A percentile compares a stretch with the other conserved stretches of the same genome.
These are phyloP conservation scores for Anastrepha ludens DNA, from an alignment of 1,140 invertebrate genomes.

Conservation along the genomic window DNA sequence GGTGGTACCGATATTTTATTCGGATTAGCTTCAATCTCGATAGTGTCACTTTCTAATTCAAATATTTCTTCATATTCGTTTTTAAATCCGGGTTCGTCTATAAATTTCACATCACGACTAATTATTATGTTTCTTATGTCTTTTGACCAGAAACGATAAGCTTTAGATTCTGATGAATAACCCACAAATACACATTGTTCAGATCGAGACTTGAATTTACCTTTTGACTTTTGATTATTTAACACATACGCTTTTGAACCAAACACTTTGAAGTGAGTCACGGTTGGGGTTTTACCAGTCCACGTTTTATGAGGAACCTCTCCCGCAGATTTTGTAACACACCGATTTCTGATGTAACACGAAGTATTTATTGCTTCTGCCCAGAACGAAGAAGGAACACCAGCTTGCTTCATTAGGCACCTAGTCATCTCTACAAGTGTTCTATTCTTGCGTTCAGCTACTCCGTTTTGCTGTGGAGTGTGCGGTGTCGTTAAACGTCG, in stretches of 20 bases:
- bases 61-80: slow-evolving; percentile 44
- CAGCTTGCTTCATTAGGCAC: too few species aligned
- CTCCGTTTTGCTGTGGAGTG: slow-evolving; percentile 1
- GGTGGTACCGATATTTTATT: background rate
- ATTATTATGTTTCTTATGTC: slow-evolving; percentile 23
- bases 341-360: too few species aligned
- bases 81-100: slow-evolving; percentile 34
- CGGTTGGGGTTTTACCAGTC: too few species aligned
- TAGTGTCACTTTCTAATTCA: slow-evolving; percentile 3
- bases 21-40: slow-evolving; percentile 9
- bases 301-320: too few species aligned
- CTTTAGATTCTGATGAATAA: slow-evolving; percentile 41
- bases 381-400: too few species aligned
- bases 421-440: too few species aligned
- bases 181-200: slow-evolving; percentile 5
- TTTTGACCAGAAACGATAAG: slow-evolving; percentile 1
- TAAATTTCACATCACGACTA: slow-evolving; percentile 33
- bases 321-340: too few species aligned
- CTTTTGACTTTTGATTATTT: background rate
- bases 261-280: background rate
- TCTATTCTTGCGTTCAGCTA: too few species aligned
- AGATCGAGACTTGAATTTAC: slow-evolving; percentile 21
- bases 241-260: slow-evolving; percentile 35
- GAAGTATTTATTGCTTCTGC: too few species aligned
- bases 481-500: slow-evolving; percentile 43